Evolutionary conservation across 1,140 invertebrate genomes (phyloP).

Genomic region (Berghia stephanieae): DNA sequence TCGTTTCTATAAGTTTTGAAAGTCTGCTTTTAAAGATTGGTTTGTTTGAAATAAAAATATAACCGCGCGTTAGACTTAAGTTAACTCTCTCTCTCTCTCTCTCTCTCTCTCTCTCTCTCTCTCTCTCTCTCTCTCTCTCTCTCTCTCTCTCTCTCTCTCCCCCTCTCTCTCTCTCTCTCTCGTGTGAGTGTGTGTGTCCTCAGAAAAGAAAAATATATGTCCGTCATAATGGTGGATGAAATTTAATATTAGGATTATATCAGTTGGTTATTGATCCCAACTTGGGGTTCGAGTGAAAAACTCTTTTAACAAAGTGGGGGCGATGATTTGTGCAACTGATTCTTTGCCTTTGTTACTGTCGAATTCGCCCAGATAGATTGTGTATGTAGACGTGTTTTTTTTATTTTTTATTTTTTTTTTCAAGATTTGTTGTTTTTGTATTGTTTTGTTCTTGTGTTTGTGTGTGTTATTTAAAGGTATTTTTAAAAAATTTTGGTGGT

Average conservation of each 20-base stretch:
- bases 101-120: background rate
- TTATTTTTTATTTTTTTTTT: background rate
- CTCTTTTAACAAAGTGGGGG: too few relatives aligned
- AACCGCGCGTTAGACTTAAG: too few relatives aligned
- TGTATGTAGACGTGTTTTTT: background rate
- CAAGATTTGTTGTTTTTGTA: background rate
- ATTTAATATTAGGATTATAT: too few relatives aligned
- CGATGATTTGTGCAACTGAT: too few relatives aligned
- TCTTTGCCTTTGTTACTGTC: background rate
- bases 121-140: background rate
- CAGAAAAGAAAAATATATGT: background rate
- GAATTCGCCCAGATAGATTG: background rate
- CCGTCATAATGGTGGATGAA: too few relatives aligned
- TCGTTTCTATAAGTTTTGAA: too few relatives aligned
- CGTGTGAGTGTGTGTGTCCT: background rate
- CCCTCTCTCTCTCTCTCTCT: slow-evolving; percentile 12
- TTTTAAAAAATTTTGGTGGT: too few relatives aligned
- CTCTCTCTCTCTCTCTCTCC: background rate
- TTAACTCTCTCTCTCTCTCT: background rate
- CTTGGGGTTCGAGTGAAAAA: too few relatives aligned
- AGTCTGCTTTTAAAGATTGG: too few relatives aligned
- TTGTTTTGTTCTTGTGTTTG: background rate
- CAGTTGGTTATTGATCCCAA: too few relatives aligned
- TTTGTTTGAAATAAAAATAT: too few relatives aligned
- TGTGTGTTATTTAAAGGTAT: background rate